phyloP scores from a whole-genome alignment of 2,113 vertebrate genomes.

The Lontra canadensis region DNA sequence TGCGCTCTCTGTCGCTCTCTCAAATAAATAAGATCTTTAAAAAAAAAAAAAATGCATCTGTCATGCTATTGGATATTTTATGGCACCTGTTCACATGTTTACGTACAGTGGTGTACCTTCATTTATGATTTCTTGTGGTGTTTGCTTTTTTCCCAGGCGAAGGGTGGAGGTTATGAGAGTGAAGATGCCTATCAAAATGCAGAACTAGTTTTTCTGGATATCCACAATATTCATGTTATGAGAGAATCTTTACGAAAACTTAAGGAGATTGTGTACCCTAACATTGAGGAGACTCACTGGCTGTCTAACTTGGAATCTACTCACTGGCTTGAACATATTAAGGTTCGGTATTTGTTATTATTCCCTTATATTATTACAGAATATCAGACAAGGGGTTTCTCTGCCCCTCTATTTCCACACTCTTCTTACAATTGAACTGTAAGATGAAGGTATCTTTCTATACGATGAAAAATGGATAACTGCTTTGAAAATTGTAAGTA shows the following conservation, averaged over 20 bases:
- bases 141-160: constrained; percentile 87
- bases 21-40: not conserved
- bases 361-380: not conserved
- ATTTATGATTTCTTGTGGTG: constrained; percentile 41
- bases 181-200: constrained; percentile 99
- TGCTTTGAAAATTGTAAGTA: constrained; percentile 4
- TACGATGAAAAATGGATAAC: not conserved
- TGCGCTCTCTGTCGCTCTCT: not conserved
- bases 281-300: constrained; percentile 97
- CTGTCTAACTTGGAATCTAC: constrained; percentile 97
- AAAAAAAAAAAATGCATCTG: not conserved
- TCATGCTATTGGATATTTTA: not conserved
- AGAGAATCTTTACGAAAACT: constrained; percentile 96
- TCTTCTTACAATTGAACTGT: not conserved
- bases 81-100: not conserved
- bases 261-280: constrained; percentile 97
- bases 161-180: constrained; percentile 97
- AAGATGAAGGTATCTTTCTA: not conserved
- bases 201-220: constrained; percentile 96
- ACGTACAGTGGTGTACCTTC: not conserved
- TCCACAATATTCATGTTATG: constrained; percentile 99
- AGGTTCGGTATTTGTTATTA: constrained; percentile 83
- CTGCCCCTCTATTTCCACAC: not conserved
- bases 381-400: not conserved
- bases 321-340: constrained; percentile 99